Base-by-base conservation (phyloP, 2,888 invertebrate genomes). In the Drosophila rellima region DNA sequence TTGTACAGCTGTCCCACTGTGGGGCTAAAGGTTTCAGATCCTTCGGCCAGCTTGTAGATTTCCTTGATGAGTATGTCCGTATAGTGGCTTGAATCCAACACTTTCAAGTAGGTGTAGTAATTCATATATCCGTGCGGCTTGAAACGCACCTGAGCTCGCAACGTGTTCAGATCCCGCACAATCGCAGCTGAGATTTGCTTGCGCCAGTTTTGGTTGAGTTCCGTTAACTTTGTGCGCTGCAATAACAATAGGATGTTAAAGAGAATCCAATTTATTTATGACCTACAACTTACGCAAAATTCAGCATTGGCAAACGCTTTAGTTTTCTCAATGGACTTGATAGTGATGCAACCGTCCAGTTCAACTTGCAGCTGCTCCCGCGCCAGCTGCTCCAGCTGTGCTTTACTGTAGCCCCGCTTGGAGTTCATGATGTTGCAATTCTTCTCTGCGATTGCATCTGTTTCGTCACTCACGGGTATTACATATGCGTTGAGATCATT, bases 11-110 rank as follows among this genome's bases (percentile, higher is more conserved):
- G 91, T 52, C 93, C 93, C 1, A 96, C 94, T 0, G 95, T 94
- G 0, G 96, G 95, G 91, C 96, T 97, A 91, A 95, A 97, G 0
- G 95, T 95, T 90, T 97, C 97, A 0, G 97, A 97, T 6, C 96
- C 96, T 82, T 95, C 95, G 0, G 96, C 95, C 11, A 97, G 89
- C 80, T 94, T 95, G 80, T 94, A 94, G 7, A 96, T 94, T 92
- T 97, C 96, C 61, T 94, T 93, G 81, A 96, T 93, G 44, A 96
- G 94, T 52, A 96, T 93, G 50, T 95, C 93, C 2, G 95, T 93
- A 84, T 95, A 94, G 72, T 94, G 93, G 4, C 93, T 92, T 52
- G 93, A 93, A 75, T 94, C 93, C 61, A 97, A 91, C 1, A 95
- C 94, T 78, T 94, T 94, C 7, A 97, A 93, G 90, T 95, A 97